Evolutionary conservation across 2,113 vertebrate genomes (phyloP), one percentile per base, ranked within the genome.

Genomic region (Danionella cerebrum): DNA sequence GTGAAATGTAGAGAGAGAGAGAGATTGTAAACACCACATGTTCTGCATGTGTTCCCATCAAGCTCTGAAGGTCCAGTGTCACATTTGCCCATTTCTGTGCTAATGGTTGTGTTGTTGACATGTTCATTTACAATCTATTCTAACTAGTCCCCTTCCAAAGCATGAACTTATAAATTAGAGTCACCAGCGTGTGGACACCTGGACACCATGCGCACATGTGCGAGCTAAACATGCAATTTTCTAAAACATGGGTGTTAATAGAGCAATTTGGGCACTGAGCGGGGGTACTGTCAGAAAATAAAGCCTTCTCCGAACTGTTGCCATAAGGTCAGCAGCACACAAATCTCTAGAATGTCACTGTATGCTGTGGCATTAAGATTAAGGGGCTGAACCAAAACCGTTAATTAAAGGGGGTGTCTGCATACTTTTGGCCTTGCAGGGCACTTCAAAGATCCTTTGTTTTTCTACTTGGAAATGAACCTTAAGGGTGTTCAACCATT

Each of bases 261-360:
- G 14, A 53, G 27, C 29, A 33, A 33, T 53, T 53, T 53, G 27
- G 16, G 10, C 27, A 53, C n/a, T n/a, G n/a, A n/a, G n/a, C n/a
- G 10, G 19, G 5, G 51, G 27, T 19, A 33, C 12, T 33, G 51
- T 33, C 2, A 53, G 7, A 14, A 31, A 52, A 52, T 5, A 18
- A 14, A 11, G 9, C 27, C 2, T 53, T 19, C n/a, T 10, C 12
- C 14, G 33, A 53, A 33, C 27, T 18, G 25, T 9, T 31, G 48
- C 48, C 25, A 31, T 52, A 52, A 53, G 10, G 9, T 12, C 1
- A 33, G 27, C 29, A 53, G 29, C 8, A 19, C 51, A 33, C 16
- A 53, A 13, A 53, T 53, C 51, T 53, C 14, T 53, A 53, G n/a
- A 53, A 33, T 53, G 51, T 19, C 27, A 53, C 51, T 33, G 27